phyloP scores from a whole-genome alignment of 2,888 invertebrate genomes.

The Drosophila helvetica region DNA sequence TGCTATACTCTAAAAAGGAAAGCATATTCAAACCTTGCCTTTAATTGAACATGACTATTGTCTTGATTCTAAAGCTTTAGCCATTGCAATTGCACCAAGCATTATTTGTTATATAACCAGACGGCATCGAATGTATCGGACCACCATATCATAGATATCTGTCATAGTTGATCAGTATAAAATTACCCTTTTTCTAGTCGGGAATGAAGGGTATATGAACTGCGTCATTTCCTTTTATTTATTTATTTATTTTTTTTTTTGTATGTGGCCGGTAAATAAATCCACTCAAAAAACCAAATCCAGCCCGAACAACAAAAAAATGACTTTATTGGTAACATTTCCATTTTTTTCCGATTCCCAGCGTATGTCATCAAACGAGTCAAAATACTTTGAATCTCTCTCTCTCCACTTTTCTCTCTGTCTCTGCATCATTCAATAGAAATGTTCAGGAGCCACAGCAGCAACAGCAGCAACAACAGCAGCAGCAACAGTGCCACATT shows the following conservation, averaged over 20 bases:
- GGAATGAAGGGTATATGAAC: background rate
- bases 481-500: background rate
- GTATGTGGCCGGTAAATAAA: constrained; percentile 60
- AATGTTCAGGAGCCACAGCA: constrained; percentile 1
- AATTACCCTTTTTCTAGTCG: background rate
- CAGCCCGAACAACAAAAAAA: constrained; percentile 38
- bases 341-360: background rate
- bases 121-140: background rate
- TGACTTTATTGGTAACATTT: background rate
- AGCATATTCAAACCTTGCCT: no score
- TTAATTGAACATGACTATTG: no score
- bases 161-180: no score
- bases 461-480: constrained; percentile 7
- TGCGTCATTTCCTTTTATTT: constrained; percentile 11
- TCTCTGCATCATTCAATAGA: background rate
- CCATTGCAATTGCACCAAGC: no score
- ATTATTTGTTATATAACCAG: no score
- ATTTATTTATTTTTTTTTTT: constrained; percentile 12
- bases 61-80: constrained; percentile 2
- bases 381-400: constrained; percentile 29
- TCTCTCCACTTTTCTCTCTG: background rate
- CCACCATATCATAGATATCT: background rate
- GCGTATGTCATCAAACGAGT: constrained; percentile 22
- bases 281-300: constrained; percentile 57
- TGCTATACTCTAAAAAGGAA: background rate